These are phyloP conservation scores for Drosophila siamana DNA, from an alignment of 2,888 invertebrate genomes.

Conservation along the genomic window DNA sequence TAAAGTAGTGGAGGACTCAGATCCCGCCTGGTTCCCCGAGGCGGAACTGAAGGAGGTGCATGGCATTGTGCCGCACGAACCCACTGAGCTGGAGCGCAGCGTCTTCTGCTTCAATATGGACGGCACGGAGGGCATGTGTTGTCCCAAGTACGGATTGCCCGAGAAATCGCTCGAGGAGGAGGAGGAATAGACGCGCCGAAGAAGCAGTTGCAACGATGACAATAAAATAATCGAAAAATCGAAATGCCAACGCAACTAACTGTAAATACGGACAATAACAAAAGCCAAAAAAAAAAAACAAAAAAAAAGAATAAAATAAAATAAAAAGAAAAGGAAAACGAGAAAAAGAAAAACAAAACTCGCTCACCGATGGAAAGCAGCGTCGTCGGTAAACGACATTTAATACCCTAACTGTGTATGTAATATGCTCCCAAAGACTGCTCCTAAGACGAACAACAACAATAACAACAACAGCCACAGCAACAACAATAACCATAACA, in stretches of 20 bases:
- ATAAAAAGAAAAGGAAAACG: too few species aligned
- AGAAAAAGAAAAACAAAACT: conserved; percentile 15
- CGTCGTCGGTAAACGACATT: conserved; percentile 40
- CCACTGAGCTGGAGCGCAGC: conserved; percentile 91
- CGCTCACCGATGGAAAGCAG: conserved; percentile 43
- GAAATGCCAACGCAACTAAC: conserved; percentile 21
- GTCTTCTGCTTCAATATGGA: conserved; percentile 94
- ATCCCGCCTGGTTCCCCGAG: conserved; percentile 96
- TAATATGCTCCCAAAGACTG: conserved; percentile 71
- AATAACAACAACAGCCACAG: conserved; percentile 28
- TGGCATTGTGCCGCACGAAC: conserved; percentile 93
- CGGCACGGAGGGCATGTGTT: conserved; percentile 93
- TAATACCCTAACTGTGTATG: conserved; percentile 23
- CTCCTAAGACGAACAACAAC: conserved; percentile 35
- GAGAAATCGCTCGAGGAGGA: conserved; percentile 85
- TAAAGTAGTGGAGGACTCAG: conserved; percentile 93
- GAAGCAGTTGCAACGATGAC: conserved; percentile 12
- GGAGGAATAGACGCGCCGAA: conserved; percentile 70
- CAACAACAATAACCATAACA: conserved; percentile 26
- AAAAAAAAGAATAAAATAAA: too few species aligned
- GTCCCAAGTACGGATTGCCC: conserved; percentile 87
- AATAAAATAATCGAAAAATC: conserved; percentile 38
- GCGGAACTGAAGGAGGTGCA: conserved; percentile 95
- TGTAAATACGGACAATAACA: conserved; percentile 75
- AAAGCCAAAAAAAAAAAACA: conserved; percentile 12